Base-by-base conservation (phyloP, 2,797 vertebrate genomes). In the Pagetopsis macropterus region DNA sequence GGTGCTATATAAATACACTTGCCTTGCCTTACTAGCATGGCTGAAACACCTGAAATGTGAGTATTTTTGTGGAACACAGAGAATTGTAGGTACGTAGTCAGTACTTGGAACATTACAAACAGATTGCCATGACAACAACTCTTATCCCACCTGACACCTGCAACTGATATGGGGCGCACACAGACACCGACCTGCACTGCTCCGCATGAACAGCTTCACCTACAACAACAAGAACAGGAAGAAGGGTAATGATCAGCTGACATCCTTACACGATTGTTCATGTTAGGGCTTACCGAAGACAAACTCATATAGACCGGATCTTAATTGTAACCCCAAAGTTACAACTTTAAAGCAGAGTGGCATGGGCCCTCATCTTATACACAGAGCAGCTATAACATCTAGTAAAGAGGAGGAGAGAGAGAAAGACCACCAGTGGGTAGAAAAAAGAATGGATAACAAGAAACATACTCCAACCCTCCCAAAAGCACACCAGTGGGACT, bases 371-470 rank as follows among this genome's bases (percentile, higher is more conserved):
- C 40, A 23, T 37, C 33, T 37, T 37, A 17, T 40, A 54, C 55
- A 45, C 55, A 65, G 9, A 65, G 10, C 45, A 52, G 49, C 31
- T 13, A 10, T 27, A 1, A 27, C 33, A 33, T 27, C 27, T 27
- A 15, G 5, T 56, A 40, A 33, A 73, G 17, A 49, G 12, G 40
- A 61, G 11, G 51, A 43, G 5, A 58, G 57, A 72, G 51, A 46
- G 27, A 58, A 48, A 33, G 19, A 56, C 2, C 21, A 8, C 41
- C 41, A 44, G 46, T 9, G 44, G 60, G 27, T 23, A 60, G 21
- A 37, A 37, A 37, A 51, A 58, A 68, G 58, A 67, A 10, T 41
- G 17, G 23, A 67, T 55, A 57, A 72, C 27, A 33, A 67, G 14
- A 71, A 44, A 61, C 27, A 27, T 11, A 45, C 16, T 49, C 65